Conservation (phyloP, 1,140 invertebrate species). For the Neomicropteryx cornuta region DNA sequence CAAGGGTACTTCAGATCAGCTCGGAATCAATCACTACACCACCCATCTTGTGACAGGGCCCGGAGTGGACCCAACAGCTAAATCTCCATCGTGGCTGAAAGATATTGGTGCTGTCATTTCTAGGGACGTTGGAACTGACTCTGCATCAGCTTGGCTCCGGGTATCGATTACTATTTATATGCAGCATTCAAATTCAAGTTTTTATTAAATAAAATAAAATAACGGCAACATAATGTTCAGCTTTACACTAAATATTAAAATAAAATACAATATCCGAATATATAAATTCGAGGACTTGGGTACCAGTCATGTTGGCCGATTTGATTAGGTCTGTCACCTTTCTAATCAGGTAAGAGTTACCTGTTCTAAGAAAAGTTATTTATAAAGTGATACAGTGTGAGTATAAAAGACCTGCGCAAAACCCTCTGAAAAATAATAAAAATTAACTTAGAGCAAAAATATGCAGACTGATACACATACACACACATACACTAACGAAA, state of each 20-base stretch:
- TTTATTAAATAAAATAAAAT: background rate
- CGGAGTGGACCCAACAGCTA: conserved; percentile 29
- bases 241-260: background rate
- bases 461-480: too few relatives aligned
- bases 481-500: too few relatives aligned
- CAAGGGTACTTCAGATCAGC: conserved; percentile 39
- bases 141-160: conserved; percentile 37
- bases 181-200: background rate
- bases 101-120: conserved; percentile 33
- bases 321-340: too few relatives aligned
- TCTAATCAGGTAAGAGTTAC: too few relatives aligned
- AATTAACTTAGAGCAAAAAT: too few relatives aligned
- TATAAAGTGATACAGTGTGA: too few relatives aligned
- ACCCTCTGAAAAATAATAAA: too few relatives aligned
- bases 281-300: background rate
- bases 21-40: conserved; percentile 40
- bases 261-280: background rate
- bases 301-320: too few relatives aligned
- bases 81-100: conserved; percentile 36
- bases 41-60: conserved; percentile 30
- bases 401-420: too few relatives aligned
- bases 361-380: too few relatives aligned
- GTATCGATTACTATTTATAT: conserved; percentile 14
- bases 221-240: background rate
- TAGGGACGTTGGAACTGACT: conserved; percentile 30